Evolutionary conservation across 2,797 vertebrate genomes (phyloP), one percentile per base, ranked within the genome.

Genomic region (Chelonia mydas): DNA sequence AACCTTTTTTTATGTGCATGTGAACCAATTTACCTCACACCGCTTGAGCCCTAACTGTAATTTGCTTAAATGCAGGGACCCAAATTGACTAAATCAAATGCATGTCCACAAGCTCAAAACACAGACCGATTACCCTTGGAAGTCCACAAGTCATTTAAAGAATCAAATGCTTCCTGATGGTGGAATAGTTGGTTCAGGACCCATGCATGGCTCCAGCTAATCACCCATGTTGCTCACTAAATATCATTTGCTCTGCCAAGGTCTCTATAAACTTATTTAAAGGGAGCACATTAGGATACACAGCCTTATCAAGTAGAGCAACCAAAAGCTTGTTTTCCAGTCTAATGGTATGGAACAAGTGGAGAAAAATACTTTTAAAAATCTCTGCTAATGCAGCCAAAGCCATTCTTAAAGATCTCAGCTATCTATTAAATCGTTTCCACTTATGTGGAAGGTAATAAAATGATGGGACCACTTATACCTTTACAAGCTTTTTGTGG

Each of bases 41-140:
- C 94, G 95, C 95, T 96, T 11, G 0, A 97, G 95, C 81, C 88
- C 97, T 93, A 94, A 96, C 94, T 83, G 84, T 94, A 95, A 98
- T 97, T 95, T 97, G 92, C 95, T 97, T 97, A 98, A 97, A 97
- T 92, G 90, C 83, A 92, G 90, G 89, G 81, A 59, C 84, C 94
- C 88, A 95, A 97, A 97, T 96, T 96, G 96, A 96, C 90, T 95
- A 91, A 96, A 95, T 95, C 88, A 98, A 95, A 96, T 94, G 81
- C 84, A 92, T 97, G 96, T 97, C 95, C 81, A 61, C 96, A 97
- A 94, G 92, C 96, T 91, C 97, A 94, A 94, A 96, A 96, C 97
- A 95, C 84, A 91, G 88, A 94, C 79, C 95, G 95, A 97, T 97
- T 97, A 88, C 51, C 95, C 84, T 79, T 76, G 41, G 92, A 92